These are phyloP conservation scores for Perizoma affinitatum DNA, from an alignment of 2,888 invertebrate genomes.

Conservation along the genomic window DNA sequence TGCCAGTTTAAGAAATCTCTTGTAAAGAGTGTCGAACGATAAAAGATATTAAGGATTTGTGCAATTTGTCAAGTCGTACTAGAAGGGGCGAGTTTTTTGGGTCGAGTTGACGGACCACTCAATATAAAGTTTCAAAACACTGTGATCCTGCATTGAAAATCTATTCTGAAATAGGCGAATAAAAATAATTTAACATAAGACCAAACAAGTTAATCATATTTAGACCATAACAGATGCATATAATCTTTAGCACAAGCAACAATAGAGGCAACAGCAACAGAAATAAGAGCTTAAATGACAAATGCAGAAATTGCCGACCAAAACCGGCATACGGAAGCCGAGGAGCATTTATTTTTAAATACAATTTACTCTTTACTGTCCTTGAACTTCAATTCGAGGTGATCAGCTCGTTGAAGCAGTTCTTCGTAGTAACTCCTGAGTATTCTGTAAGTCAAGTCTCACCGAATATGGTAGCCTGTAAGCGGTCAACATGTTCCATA, in stretches of 20 bases:
- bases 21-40: constrained; percentile 1
- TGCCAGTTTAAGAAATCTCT: constrained; percentile 19
- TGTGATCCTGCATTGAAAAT: too few relatives aligned
- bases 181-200: not conserved
- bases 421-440: constrained; percentile 14
- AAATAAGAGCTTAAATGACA: constrained; percentile 25
- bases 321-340: constrained; percentile 67
- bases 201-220: not conserved
- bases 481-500: constrained; percentile 47
- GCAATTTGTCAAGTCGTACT: too few relatives aligned
- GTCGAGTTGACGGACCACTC: too few relatives aligned
- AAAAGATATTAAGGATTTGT: too few relatives aligned
- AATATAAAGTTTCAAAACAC: too few relatives aligned
- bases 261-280: constrained; percentile 6
- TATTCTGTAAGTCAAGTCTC: constrained; percentile 48
- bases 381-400: constrained; percentile 73
- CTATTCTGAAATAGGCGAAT: too few relatives aligned
- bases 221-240: not conserved
- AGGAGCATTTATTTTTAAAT: constrained; percentile 61
- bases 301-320: constrained; percentile 19
- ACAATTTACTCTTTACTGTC: constrained; percentile 63
- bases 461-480: constrained; percentile 58
- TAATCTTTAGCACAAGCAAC: constrained; percentile 2
- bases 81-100: too few relatives aligned
- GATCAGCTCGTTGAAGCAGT: constrained; percentile 50